Evolutionary conservation across 2,888 invertebrate genomes (phyloP), one percentile per base, ranked within the genome.

Genomic region (Trichogramma evanescens): DNA sequence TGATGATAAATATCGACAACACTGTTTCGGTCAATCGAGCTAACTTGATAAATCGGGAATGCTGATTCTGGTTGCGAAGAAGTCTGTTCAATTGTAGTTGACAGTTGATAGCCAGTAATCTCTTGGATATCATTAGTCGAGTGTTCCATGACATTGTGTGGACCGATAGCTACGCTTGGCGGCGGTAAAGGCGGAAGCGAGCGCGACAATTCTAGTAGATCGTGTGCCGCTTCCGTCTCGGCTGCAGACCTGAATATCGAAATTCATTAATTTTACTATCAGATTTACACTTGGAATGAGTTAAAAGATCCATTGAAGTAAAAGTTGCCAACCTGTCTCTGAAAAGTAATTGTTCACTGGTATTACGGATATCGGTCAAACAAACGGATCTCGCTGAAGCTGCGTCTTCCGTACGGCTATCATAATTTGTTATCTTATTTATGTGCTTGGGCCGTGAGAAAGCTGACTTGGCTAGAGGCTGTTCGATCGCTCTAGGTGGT

Each of bases 201-300:
- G 69, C 90, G 87, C 3, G 89, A 89, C 44, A 90, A 79, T 52
- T 88, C 89, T 41, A 89, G 80, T 64, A 89, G 81, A 75, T 89
- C 93, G 75, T 91, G 92, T 1, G 93, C 93, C 43, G 92, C 93
- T 80, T 93, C 92, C 7, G 91, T 93, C 78, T 93, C 93, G 72
- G 91, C 93, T 40, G 89, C 86, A 4, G 77, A 77, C 61, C 77
- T 68, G 50, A 6, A 48, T 9, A 50, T 10, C 26, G 26, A 26
- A 26, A 26, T 26, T 2, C 26, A 26, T 26, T 26, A 26, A 26
- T 26, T 26, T 26, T 26, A 26, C 26, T 26, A 26, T 26, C 26
- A 26, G 26, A 26, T 26, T 26, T 26, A 26, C 26, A 26, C 26
- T 1, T 26, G 26, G 26, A 3, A 26, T 13, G 13, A 13, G 13